These are phyloP conservation scores for Hyposmocoma kahamanoa DNA, from an alignment of 1,140 invertebrate species.

Conservation along the genomic window DNA sequence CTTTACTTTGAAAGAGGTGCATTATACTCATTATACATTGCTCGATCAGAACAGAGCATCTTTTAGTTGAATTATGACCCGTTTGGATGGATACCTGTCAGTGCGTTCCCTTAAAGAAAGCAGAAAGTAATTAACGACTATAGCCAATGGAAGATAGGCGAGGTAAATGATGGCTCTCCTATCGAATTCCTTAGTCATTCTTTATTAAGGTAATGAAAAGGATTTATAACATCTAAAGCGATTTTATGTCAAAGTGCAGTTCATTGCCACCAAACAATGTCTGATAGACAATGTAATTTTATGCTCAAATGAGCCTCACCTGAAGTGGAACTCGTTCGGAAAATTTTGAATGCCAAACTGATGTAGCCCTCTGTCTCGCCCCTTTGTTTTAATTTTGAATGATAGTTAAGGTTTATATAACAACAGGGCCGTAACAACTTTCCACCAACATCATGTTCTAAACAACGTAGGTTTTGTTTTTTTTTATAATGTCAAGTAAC, in stretches of 20 bases:
- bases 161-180: slow-evolving; percentile 59
- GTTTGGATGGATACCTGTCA: background rate
- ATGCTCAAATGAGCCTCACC: slow-evolving; percentile 65
- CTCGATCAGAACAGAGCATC: background rate
- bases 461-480: too few species aligned
- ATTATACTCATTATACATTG: too few species aligned
- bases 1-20: background rate
- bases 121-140: slow-evolving; percentile 38
- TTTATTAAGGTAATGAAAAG: slow-evolving; percentile 72
- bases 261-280: slow-evolving; percentile 70
- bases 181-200: slow-evolving; percentile 62
- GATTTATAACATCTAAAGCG: slow-evolving; percentile 66
- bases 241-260: slow-evolving; percentile 74
- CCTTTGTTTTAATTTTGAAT: slow-evolving; percentile 58
- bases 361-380: slow-evolving; percentile 38
- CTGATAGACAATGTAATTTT: slow-evolving; percentile 70
- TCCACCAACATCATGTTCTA: slow-evolving; percentile 31
- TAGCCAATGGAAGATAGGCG: slow-evolving; percentile 49
- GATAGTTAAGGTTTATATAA: slow-evolving; percentile 68
- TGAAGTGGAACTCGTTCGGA: slow-evolving; percentile 65
- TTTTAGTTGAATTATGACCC: background rate
- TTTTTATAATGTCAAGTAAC: too few species aligned
- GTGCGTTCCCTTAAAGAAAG: background rate
- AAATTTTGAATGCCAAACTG: slow-evolving; percentile 69
- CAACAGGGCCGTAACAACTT: slow-evolving; percentile 61